Conservation (phyloP, 2,797 vertebrate genomes). For the Fistularia commersonii region DNA sequence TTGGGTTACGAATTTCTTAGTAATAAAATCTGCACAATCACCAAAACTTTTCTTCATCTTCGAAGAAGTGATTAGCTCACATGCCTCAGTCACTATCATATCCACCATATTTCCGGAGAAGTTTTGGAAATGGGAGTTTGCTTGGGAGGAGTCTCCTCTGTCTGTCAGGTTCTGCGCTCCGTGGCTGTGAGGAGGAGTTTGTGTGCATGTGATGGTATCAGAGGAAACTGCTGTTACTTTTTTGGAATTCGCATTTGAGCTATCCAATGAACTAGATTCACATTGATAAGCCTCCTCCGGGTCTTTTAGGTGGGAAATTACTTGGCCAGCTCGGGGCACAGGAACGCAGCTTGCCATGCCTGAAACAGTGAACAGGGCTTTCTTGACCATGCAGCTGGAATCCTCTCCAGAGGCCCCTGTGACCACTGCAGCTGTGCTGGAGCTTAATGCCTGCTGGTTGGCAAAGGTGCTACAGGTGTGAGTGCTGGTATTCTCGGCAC, state of each 20-base stretch:
- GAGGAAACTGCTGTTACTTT: conserved; percentile 27
- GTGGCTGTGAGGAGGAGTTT: conserved; percentile 38
- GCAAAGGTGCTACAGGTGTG: conserved; percentile 74
- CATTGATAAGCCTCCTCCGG: conserved; percentile 64
- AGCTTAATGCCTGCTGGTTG: conserved; percentile 60
- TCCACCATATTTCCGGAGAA: conserved; percentile 89
- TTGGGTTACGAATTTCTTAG: conserved; percentile 68
- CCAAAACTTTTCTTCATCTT: conserved; percentile 80
- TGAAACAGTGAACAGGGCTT: conserved; percentile 90
- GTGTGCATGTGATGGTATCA: conserved; percentile 48
- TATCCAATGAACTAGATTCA: conserved; percentile 42
- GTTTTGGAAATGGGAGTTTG: conserved; percentile 63
- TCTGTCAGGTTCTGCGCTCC: conserved; percentile 37
- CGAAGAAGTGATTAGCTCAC: conserved; percentile 82
- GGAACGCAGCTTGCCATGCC: conserved; percentile 92
- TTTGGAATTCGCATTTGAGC: conserved; percentile 55
- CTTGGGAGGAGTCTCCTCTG: conserved; percentile 47
- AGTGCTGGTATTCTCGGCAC: conserved; percentile 76
- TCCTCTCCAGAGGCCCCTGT: conserved; percentile 66
- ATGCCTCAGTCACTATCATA: conserved; percentile 87
- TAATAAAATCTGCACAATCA: conserved; percentile 78
- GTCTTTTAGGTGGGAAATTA: conserved; percentile 76
- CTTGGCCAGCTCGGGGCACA: conserved; percentile 88
- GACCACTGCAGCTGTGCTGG: conserved; percentile 34
- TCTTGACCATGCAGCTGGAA: conserved; percentile 83